These are phyloP conservation scores for Sinocyclocheilus anshuiensis DNA, from an alignment of 2,113 vertebrate genomes.

Conservation along the genomic window DNA sequence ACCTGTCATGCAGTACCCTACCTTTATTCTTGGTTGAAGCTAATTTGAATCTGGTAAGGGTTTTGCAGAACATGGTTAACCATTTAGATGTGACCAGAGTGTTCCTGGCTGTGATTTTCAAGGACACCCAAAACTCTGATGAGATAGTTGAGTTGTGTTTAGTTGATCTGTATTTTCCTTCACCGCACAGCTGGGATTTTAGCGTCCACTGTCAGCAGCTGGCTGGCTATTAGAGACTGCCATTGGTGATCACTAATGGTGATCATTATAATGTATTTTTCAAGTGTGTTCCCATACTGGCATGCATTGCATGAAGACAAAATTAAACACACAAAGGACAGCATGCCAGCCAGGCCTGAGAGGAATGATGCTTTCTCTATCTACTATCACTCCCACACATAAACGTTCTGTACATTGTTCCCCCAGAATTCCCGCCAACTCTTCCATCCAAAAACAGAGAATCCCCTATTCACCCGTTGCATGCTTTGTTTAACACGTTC, in stretches of 20 bases:
- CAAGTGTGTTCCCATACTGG: neutral
- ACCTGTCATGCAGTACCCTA: neutral
- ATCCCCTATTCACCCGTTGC: slow-evolving; percentile 33
- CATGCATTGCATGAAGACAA: neutral
- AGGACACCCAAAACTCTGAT: neutral
- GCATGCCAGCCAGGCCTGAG: neutral
- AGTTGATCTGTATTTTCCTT: slow-evolving; percentile 30
- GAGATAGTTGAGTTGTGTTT: neutral
- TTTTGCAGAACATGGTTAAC: neutral
- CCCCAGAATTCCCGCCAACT: slow-evolving; percentile 29
- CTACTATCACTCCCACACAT: slow-evolving; percentile 32
- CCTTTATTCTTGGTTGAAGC: neutral
- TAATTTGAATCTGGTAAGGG: slow-evolving; percentile 9
- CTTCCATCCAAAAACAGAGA: slow-evolving; percentile 26
- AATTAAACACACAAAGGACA: slow-evolving; percentile 17
- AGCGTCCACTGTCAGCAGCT: slow-evolving; percentile 2
- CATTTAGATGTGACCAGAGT: neutral
- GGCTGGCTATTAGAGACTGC: slow-evolving; percentile 35
- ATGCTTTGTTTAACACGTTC: slow-evolving; percentile 27
- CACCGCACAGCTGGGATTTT: slow-evolving; percentile 20
- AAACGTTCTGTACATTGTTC: slow-evolving; percentile 12
- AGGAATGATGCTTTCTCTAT: neutral
- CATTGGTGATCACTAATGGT: slow-evolving; percentile 37
- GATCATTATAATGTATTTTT: slow-evolving; percentile 6
- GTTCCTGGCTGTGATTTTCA: neutral